Evolutionary conservation across 2,888 invertebrate genomes (phyloP).

Genomic region (Digitonthophagus gazella): DNA sequence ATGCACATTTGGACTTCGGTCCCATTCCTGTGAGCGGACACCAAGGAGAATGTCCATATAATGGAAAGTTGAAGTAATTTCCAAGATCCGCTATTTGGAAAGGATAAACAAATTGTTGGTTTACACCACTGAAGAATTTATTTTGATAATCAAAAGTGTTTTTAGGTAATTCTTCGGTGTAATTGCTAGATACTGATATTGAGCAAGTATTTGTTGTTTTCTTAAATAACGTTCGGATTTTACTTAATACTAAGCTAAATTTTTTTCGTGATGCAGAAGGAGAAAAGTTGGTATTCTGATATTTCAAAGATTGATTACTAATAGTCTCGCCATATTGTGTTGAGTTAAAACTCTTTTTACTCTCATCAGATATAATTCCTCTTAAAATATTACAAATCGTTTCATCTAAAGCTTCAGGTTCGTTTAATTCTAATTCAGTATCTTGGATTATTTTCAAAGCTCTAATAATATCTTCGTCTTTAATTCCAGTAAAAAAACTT

Average conservation of each 20-base stretch:
- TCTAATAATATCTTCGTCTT: constrained; percentile 10
- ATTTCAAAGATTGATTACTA: neutral
- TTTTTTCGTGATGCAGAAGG: neutral
- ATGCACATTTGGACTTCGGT: neutral
- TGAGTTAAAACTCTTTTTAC: neutral
- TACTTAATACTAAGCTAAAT: neutral
- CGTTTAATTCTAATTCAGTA: neutral
- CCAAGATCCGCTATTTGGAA: neutral
- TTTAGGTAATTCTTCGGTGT: neutral
- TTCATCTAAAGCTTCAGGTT: neutral
- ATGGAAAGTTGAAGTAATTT: neutral
- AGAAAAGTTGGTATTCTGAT: neutral
- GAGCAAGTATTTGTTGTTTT: neutral
- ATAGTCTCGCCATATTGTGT: neutral
- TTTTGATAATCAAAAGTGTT: neutral
- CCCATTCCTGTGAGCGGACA: neutral
- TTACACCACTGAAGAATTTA: neutral
- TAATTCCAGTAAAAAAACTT: neutral
- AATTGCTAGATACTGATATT: neutral
- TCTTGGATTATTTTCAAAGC: constrained; percentile 5
- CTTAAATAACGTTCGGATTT: neutral
- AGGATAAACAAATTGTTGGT: neutral
- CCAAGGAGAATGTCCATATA: neutral
- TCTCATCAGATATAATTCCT: constrained; percentile 1
- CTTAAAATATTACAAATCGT: neutral